A percentile compares a stretch with the other conserved stretches of the same genome.
Evolutionary conservation across 2,888 invertebrate genomes (phyloP).

Genomic region (Drosophila anomalata): DNA sequence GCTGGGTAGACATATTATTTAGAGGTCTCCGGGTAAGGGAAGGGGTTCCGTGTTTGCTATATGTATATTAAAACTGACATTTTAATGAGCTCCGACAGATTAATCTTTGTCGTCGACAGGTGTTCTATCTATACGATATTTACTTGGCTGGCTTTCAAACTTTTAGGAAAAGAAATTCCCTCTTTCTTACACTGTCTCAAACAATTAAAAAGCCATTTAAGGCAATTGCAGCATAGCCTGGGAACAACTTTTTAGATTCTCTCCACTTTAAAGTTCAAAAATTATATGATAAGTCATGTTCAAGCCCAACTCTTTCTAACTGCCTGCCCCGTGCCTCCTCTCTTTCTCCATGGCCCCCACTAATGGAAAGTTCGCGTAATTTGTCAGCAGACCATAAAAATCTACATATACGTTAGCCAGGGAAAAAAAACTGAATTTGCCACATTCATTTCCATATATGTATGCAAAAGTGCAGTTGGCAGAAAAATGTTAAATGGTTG

Average conservation of each 20-base stretch:
- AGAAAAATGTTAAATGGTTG: conserved; percentile 63
- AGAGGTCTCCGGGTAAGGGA: conserved; percentile 22
- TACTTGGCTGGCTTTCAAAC: conserved; percentile 12
- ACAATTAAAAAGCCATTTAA: conserved; percentile 59
- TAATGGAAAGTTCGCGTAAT: conserved; percentile 74
- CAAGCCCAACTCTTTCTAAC: conserved; percentile 14
- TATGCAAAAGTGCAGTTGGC: conserved; percentile 51
- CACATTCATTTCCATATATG: conserved; percentile 31
- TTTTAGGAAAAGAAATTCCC: conserved; percentile 3
- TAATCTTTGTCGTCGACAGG: conserved; percentile 69
- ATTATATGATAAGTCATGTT: conserved; percentile 46
- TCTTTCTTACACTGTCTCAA: conserved; percentile 6
- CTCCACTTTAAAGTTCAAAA: conserved; percentile 29
- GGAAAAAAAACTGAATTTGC: conserved; percentile 23
- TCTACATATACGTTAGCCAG: conserved; percentile 33
- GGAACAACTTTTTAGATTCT: conserved; percentile 13
- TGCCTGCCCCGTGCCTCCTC: conserved; percentile 6
- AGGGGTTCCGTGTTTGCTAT: conserved; percentile 18
- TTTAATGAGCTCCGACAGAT: conserved; percentile 79
- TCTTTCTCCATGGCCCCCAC: conserved; percentile 38
- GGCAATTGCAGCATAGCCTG: conserved; percentile 19
- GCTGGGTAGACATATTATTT: conserved; percentile 69
- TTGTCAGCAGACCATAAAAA: conserved; percentile 76
- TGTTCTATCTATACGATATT: conserved; percentile 9
- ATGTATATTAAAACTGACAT: conserved; percentile 69